Conservation (phyloP, 2,888 invertebrate genomes). For the Pseudanteris insignis region DNA sequence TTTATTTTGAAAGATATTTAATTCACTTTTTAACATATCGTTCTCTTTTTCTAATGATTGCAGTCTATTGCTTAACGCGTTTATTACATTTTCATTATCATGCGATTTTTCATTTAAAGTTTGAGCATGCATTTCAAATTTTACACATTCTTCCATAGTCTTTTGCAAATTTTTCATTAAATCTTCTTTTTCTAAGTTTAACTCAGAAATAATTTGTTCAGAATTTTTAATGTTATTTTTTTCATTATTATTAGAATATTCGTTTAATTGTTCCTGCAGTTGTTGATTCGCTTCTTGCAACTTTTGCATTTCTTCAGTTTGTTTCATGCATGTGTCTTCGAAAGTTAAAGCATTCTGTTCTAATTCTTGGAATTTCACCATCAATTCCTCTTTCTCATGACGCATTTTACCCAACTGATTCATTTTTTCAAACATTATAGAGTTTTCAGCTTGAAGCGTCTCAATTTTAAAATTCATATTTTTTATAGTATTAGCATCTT, state of each 20-base stretch:
- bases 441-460: constrained; percentile 22
- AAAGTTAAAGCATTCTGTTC: constrained; percentile 1
- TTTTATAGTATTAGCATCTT: constrained; percentile 1
- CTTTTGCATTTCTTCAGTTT: constrained; percentile 3
- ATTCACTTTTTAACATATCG: too few relatives aligned
- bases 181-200: constrained; percentile 10
- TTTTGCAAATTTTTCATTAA: constrained; percentile 10
- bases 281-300: constrained; percentile 1
- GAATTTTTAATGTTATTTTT: not conserved
- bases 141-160: constrained; percentile 2
- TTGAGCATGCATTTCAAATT: not conserved
- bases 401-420: constrained; percentile 30
- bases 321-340: not conserved
- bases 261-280: constrained; percentile 1
- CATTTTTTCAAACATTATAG: constrained; percentile 22
- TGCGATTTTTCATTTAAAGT: too few relatives aligned
- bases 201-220: not conserved
- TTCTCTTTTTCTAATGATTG: too few relatives aligned
- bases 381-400: constrained; percentile 24
- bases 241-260: not conserved
- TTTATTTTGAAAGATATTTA: too few relatives aligned
- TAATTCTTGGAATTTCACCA: constrained; percentile 9
- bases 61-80: too few relatives aligned
- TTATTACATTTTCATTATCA: too few relatives aligned
- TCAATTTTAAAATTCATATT: constrained; percentile 5